phyloP scores from a whole-genome alignment of 1,140 invertebrate species.

The Trissolcus basalis region DNA sequence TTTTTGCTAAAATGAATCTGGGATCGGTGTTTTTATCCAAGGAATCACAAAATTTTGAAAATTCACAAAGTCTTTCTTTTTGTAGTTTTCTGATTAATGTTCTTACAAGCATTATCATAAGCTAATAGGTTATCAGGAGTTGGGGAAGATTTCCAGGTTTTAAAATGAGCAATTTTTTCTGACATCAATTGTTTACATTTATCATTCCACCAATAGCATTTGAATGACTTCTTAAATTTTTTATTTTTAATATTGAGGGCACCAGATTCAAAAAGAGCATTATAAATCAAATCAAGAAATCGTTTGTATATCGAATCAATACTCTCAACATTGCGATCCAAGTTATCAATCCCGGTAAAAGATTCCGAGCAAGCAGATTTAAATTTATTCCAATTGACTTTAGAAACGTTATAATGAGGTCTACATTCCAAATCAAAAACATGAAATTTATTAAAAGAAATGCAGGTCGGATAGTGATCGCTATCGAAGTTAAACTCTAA shows the following conservation, averaged over 20 bases:
- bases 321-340: no score
- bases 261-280: background rate
- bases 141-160: no score
- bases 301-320: no score
- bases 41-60: background rate
- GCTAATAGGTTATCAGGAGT: no score
- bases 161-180: no score
- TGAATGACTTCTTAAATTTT: background rate
- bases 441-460: background rate
- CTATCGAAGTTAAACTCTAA: background rate
- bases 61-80: background rate
- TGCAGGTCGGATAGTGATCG: background rate
- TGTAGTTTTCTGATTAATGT: no score
- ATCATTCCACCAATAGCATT: background rate
- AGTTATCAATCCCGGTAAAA: background rate
- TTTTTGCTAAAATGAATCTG: background rate
- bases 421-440: background rate
- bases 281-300: background rate
- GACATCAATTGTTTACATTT: background rate
- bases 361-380: background rate
- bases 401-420: background rate
- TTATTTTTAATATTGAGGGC: background rate
- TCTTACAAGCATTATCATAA: no score
- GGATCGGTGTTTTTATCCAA: slow-evolving; percentile 2
- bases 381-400: background rate